Base-by-base conservation (phyloP, 2,113 vertebrate genomes). In the Onychorhynchus coronatus region DNA sequence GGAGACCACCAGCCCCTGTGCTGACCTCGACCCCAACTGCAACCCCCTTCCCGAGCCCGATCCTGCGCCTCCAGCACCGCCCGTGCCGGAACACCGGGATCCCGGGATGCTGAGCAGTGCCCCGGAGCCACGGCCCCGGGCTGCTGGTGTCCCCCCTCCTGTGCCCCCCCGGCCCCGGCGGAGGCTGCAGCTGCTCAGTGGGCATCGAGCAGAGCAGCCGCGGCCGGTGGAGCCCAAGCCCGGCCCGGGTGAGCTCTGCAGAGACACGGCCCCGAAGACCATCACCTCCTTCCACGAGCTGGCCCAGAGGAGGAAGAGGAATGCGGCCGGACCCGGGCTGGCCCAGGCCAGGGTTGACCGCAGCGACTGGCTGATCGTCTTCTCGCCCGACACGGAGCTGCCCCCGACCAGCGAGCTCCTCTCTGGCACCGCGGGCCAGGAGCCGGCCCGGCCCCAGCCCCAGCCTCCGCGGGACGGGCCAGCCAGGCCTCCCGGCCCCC, bases 281-380 rank as follows among this genome's bases (percentile, higher is more conserved):
- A 97, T 99, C 95, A 99, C 99, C 9, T 99, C 99, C 3, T 99
- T 99, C 96, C 98, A 99, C 0, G 99, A 99, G 97, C 98, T 99
- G 86, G 99, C 99, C 30, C 98, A 98, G 95, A 99, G 98, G 95
- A 98, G 98, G 89, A 98, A 98, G 96, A 97, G 96, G 76, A 97
- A 96, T 24, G 27, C 79, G 12, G 49, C 91, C 35, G 72, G 96
- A 91, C 27, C 87, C 66, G 13, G 80, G 27, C 97, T 97, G 20
- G 95, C 98, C 22, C 95, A 97, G 56, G 97, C 98, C 93, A 99
- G 98, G 98, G 98, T 86, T 82, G 99, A 97, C 97, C 96, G 95
- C 46, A 98, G 99, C 14, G 99, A 99, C 94, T 99, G 99, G 99
- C 97, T 99, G 55, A 99, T 99, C 10, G 97, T 99, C 4, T 99